phyloP scores from a whole-genome alignment of 2,888 invertebrate genomes.

The Physocephala rufipes region DNA sequence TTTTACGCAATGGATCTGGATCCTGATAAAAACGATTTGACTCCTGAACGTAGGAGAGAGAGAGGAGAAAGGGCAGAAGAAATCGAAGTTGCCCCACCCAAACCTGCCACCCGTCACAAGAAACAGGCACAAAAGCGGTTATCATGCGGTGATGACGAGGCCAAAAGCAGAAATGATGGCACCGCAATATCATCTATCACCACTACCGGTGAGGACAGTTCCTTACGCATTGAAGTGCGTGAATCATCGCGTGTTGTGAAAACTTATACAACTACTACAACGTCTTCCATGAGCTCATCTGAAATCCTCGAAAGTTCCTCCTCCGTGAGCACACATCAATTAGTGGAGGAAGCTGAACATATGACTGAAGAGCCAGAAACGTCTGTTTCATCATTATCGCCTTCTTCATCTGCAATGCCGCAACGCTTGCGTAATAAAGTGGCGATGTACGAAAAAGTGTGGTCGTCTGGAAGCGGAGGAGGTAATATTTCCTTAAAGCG shows the following conservation, averaged over 20 bases:
- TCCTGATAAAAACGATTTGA: slow-evolving; percentile 57
- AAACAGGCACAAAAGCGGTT: slow-evolving; percentile 43
- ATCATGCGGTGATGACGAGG: not conserved
- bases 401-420: slow-evolving; percentile 49
- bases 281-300: slow-evolving; percentile 53
- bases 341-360: slow-evolving; percentile 47
- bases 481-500: slow-evolving; percentile 48
- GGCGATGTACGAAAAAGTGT: slow-evolving; percentile 82
- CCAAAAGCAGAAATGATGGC: not conserved
- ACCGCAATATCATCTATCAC: not conserved
- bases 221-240: slow-evolving; percentile 22
- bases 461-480: slow-evolving; percentile 68
- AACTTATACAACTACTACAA: slow-evolving; percentile 48
- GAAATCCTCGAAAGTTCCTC: slow-evolving; percentile 40
- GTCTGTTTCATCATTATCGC: slow-evolving; percentile 44
- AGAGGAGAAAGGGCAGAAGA: slow-evolving; percentile 35
- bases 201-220: slow-evolving; percentile 16
- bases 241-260: slow-evolving; percentile 32
- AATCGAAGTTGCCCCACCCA: slow-evolving; percentile 47
- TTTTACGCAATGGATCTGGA: slow-evolving; percentile 59
- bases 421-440: slow-evolving; percentile 77
- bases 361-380: slow-evolving; percentile 41
- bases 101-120: slow-evolving; percentile 55
- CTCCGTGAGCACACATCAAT: slow-evolving; percentile 34
- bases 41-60: slow-evolving; percentile 44